A percentile compares a stretch with the other conserved stretches of the same genome.
phyloP scores from a whole-genome alignment of 2,888 invertebrate species.

The Aquatica leii region DNA sequence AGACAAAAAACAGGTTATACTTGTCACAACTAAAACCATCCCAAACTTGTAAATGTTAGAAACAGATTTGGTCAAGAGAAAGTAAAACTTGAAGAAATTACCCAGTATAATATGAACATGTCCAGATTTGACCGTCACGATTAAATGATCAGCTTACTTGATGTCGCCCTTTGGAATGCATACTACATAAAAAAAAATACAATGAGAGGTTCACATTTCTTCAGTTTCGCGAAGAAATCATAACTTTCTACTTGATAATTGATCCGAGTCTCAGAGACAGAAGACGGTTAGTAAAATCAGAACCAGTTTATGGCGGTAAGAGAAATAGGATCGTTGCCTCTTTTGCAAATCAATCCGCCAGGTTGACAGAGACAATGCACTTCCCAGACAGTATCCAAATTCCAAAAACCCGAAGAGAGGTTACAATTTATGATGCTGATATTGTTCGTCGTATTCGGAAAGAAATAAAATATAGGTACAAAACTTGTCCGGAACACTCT shows the following conservation, averaged over 20 bases:
- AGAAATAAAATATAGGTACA: neutral
- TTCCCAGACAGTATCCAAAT: neutral
- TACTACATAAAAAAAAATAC: neutral
- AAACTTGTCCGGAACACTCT: neutral
- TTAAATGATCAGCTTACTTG: neutral
- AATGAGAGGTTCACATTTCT: neutral
- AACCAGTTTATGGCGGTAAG: too few relatives aligned
- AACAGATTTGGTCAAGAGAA: neutral
- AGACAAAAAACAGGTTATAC: neutral
- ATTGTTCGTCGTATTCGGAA: neutral
- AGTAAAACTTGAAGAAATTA: neutral
- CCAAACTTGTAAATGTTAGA: neutral
- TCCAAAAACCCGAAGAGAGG: too few relatives aligned
- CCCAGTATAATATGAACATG: neutral
- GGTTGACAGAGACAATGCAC: neutral
- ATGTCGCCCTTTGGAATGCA: neutral
- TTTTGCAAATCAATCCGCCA: neutral
- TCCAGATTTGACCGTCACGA: neutral
- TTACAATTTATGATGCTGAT: neutral
- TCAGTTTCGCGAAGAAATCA: neutral
- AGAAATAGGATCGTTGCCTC: too few relatives aligned
- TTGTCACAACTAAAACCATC: neutral
- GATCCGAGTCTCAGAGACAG: neutral
- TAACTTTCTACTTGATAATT: too few relatives aligned
- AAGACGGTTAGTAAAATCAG: neutral